phyloP scores from a whole-genome alignment of 1,140 invertebrate genomes.

The Papilio xuthus region DNA sequence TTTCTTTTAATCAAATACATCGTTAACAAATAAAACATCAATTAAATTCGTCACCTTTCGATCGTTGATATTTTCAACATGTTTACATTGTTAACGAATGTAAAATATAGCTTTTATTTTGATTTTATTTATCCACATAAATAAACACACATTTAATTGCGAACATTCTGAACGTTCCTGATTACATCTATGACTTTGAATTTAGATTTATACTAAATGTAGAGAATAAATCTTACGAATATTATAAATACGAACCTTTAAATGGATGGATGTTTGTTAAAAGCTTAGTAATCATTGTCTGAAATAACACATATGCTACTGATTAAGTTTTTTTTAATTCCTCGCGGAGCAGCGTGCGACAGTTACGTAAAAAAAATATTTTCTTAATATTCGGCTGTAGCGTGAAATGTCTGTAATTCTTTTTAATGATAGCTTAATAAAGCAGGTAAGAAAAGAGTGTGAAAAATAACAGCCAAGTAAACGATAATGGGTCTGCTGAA shows the following conservation, averaged over 20 bases:
- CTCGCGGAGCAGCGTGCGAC: too few relatives aligned
- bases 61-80: not conserved
- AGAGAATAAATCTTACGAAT: too few relatives aligned
- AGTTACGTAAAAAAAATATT: too few relatives aligned
- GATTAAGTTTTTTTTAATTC: too few relatives aligned
- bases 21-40: not conserved
- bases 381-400: not conserved
- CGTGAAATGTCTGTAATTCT: not conserved
- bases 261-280: too few relatives aligned
- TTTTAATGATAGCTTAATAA: slow-evolving; percentile 17
- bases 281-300: too few relatives aligned
- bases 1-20: not conserved
- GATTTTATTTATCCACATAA: not conserved
- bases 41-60: not conserved
- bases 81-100: slow-evolving; percentile 2
- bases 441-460: not conserved
- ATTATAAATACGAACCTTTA: not conserved
- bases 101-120: not conserved
- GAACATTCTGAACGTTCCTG: too few relatives aligned
- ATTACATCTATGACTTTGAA: too few relatives aligned
- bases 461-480: slow-evolving; percentile 9
- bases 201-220: too few relatives aligned
- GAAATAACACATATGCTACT: too few relatives aligned
- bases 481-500: slow-evolving; percentile 1
- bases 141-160: not conserved